Conservation (phyloP, 2,797 vertebrate species). For the Pseudochaenichthys georgianus region DNA sequence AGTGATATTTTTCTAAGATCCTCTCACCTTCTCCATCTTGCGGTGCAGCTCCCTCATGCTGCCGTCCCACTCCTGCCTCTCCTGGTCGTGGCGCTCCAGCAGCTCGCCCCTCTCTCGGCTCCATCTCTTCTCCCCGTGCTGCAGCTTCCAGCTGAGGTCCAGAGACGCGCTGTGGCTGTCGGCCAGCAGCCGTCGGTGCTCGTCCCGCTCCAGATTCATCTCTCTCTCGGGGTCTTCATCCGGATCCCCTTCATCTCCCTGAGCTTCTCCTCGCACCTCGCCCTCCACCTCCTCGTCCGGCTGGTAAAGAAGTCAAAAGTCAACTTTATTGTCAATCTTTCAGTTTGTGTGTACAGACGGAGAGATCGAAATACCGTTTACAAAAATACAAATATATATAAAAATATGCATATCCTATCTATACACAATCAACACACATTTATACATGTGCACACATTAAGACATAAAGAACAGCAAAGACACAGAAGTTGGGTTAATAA, state of each 20-base stretch:
- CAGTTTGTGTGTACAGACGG: too few species aligned
- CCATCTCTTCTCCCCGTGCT: slow-evolving; percentile 94
- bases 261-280: slow-evolving; percentile 57
- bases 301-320: slow-evolving; percentile 37
- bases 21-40: slow-evolving; percentile 89
- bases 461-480: slow-evolving; percentile 15
- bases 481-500: not conserved
- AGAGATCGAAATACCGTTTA: too few species aligned
- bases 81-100: slow-evolving; percentile 88
- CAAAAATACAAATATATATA: too few species aligned
- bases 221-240: slow-evolving; percentile 39
- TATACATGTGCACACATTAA: too few species aligned
- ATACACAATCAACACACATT: too few species aligned
- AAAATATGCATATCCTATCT: too few species aligned
- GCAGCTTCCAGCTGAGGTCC: slow-evolving; percentile 95
- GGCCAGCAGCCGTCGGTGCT: slow-evolving; percentile 90
- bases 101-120: slow-evolving; percentile 90
- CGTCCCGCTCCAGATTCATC: slow-evolving; percentile 85
- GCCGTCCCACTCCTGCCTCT: slow-evolving; percentile 91
- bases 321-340: too few species aligned
- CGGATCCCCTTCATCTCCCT: slow-evolving; percentile 57
- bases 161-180: slow-evolving; percentile 91
- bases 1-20: too few species aligned
- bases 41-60: slow-evolving; percentile 89
- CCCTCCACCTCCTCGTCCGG: slow-evolving; percentile 56